phyloP scores from a whole-genome alignment of 2,888 invertebrate genomes.

The Eubasilissa splendida region DNA sequence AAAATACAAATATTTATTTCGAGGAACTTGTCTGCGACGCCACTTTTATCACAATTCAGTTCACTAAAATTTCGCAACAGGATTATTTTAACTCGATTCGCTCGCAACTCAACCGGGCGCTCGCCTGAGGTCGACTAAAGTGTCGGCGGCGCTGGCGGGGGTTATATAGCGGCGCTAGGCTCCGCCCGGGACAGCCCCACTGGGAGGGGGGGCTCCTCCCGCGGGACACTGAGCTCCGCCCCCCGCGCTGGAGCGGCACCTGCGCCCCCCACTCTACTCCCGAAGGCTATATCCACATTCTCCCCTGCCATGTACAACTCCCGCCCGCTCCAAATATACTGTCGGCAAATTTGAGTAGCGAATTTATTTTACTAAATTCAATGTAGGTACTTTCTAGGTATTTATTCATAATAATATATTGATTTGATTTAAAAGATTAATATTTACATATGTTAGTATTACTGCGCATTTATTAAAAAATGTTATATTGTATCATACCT shows the following conservation, averaged over 20 bases:
- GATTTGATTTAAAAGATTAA: too few relatives aligned
- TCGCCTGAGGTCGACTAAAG: slow-evolving; percentile 66
- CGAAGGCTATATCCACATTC: neutral
- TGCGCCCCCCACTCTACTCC: slow-evolving; percentile 34
- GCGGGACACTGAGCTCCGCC: slow-evolving; percentile 16
- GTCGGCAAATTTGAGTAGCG: neutral
- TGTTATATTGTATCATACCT: too few relatives aligned
- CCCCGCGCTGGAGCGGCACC: slow-evolving; percentile 21
- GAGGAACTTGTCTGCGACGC: slow-evolving; percentile 31
- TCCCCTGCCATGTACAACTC: neutral
- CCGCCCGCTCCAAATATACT: neutral
- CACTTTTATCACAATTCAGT: slow-evolving; percentile 37
- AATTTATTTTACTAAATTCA: neutral
- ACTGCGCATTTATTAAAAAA: too few relatives aligned
- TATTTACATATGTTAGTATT: too few relatives aligned
- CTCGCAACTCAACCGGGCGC: slow-evolving; percentile 21
- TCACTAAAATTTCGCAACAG: slow-evolving; percentile 19
- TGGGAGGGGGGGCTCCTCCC: slow-evolving; percentile 42
- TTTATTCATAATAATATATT: too few relatives aligned
- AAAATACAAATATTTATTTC: slow-evolving; percentile 11
- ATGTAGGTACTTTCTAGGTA: too few relatives aligned
- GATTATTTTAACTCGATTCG: slow-evolving; percentile 16
- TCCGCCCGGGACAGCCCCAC: slow-evolving; percentile 62
- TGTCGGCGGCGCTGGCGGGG: slow-evolving; percentile 68
- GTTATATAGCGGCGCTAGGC: slow-evolving; percentile 63